A percentile compares a stretch with the other conserved stretches of the same genome.
Evolutionary conservation across 2,888 invertebrate genomes (phyloP).

Genomic region (Meteorus cinctellus): DNA sequence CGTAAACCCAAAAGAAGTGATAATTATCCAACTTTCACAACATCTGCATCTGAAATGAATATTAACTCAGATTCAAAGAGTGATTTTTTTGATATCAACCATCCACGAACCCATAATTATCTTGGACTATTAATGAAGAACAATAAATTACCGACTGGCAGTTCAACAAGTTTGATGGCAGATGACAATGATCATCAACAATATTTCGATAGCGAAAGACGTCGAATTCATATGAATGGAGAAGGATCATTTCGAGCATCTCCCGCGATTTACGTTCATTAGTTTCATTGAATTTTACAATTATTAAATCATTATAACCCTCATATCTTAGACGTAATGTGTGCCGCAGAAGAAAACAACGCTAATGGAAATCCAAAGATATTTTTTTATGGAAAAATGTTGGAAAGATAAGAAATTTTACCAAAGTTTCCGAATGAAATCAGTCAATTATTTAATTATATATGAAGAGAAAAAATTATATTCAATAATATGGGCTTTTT

Average conservation of each 20-base stretch:
- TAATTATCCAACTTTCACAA: conserved; percentile 59
- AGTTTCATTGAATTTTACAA: conserved; percentile 1
- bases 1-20: conserved; percentile 38
- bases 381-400: conserved; percentile 3
- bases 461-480: background rate
- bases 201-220: conserved; percentile 60
- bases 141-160: conserved; percentile 61
- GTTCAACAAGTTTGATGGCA: conserved; percentile 52
- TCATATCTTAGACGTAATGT: background rate
- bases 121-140: conserved; percentile 70
- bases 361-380: background rate
- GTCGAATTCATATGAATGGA: conserved; percentile 57
- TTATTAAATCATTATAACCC: background rate
- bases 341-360: background rate
- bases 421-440: conserved; percentile 14
- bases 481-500: background rate
- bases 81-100: conserved; percentile 61
- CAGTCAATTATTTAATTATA: background rate
- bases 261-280: background rate
- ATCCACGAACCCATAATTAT: conserved; percentile 67
- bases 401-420: background rate
- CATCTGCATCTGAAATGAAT: conserved; percentile 52
- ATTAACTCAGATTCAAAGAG: conserved; percentile 47
- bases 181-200: conserved; percentile 57
- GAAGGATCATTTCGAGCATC: conserved; percentile 43